A percentile compares a stretch with the other conserved stretches of the same genome.
phyloP scores from a whole-genome alignment of 2,113 vertebrate species.

The Marmota monax region DNA sequence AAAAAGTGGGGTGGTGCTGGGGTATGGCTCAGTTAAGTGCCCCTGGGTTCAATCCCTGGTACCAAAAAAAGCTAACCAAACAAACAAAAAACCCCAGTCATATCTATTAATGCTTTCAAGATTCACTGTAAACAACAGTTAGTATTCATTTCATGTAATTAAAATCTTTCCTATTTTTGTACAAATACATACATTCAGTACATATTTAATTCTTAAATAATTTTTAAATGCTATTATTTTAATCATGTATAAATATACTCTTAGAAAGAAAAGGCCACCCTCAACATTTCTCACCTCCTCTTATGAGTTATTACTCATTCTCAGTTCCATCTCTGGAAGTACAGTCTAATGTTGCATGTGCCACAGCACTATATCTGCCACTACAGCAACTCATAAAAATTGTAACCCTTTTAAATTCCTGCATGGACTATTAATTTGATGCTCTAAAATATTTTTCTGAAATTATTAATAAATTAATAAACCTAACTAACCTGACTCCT shows the following conservation, averaged over 20 bases:
- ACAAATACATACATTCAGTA: not conserved
- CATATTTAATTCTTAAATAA: not conserved
- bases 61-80: too few relatives aligned
- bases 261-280: conserved; percentile 63
- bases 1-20: too few relatives aligned
- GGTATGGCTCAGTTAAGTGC: too few relatives aligned
- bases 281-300: conserved; percentile 73
- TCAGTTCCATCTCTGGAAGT: conserved; percentile 53
- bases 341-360: not conserved
- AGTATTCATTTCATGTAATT: not conserved
- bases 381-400: conserved; percentile 18
- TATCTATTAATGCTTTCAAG: not conserved
- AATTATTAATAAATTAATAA: not conserved
- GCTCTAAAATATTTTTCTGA: conserved; percentile 27
- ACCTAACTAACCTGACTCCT: conserved; percentile 8
- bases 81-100: not conserved
- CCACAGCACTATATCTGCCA: not conserved
- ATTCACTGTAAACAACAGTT: not conserved
- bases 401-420: not conserved
- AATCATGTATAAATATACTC: conserved; percentile 47
- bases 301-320: conserved; percentile 57
- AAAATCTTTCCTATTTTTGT: conserved; percentile 35
- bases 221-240: conserved; percentile 43
- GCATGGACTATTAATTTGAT: not conserved
- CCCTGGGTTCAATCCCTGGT: too few relatives aligned